A percentile compares a stretch with the other conserved stretches of the same genome.
Evolutionary conservation across 1,140 invertebrate genomes (phyloP).

Genomic region (Oryctes rhinoceros): DNA sequence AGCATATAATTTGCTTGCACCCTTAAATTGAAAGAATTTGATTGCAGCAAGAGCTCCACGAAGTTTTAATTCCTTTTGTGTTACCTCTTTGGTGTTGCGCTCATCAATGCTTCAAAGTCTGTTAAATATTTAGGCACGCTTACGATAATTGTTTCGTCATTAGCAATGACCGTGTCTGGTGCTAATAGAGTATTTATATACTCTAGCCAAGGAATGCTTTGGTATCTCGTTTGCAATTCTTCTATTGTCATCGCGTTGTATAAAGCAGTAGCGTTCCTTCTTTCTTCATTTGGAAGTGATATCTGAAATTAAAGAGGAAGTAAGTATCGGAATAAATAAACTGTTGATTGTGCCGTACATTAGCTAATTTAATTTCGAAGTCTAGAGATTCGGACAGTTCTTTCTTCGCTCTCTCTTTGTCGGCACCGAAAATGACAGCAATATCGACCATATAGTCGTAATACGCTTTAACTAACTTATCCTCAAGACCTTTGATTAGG

Average conservation of each 20-base stretch:
- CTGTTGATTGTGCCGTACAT: slow-evolving; percentile 65
- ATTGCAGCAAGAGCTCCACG: background rate
- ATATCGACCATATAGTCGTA: slow-evolving; percentile 88
- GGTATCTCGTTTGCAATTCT: slow-evolving; percentile 77
- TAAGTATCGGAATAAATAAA: background rate
- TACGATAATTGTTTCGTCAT: slow-evolving; percentile 67
- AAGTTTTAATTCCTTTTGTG: background rate
- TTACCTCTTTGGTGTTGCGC: slow-evolving; percentile 66
- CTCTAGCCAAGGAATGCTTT: slow-evolving; percentile 70
- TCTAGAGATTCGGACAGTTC: slow-evolving; percentile 85
- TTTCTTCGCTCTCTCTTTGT: slow-evolving; percentile 71
- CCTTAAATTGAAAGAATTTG: slow-evolving; percentile 57
- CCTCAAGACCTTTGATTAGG: slow-evolving; percentile 81
- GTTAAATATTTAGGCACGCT: slow-evolving; percentile 69
- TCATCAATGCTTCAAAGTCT: slow-evolving; percentile 65
- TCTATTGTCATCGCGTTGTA: slow-evolving; percentile 90
- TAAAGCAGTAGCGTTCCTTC: slow-evolving; percentile 87
- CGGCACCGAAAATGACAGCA: slow-evolving; percentile 85
- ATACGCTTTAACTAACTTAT: slow-evolving; percentile 82
- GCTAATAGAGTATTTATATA: slow-evolving; percentile 69
- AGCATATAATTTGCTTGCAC: slow-evolving; percentile 73
- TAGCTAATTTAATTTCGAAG: slow-evolving; percentile 94
- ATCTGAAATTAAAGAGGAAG: slow-evolving; percentile 68
- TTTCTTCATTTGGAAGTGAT: slow-evolving; percentile 87
- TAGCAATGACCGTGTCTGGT: slow-evolving; percentile 54